phyloP scores from a whole-genome alignment of 2,888 invertebrate genomes.

The Stenichneumon culpator region DNA sequence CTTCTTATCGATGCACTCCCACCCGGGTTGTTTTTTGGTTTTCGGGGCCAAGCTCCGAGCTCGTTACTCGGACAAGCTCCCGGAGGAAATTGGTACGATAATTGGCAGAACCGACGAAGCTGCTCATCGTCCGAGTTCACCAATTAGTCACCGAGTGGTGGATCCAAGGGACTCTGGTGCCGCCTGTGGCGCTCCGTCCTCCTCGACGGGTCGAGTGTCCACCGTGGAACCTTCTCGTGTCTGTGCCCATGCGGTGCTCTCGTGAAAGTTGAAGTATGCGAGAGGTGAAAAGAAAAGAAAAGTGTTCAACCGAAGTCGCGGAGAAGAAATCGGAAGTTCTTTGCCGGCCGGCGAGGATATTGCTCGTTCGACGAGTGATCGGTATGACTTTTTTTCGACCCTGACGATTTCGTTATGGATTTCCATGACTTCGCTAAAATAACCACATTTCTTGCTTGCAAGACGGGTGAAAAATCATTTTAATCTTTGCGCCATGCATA shows the following conservation, averaged over 20 bases:
- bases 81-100: slow-evolving; percentile 47
- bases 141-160: slow-evolving; percentile 62
- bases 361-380: slow-evolving; percentile 2
- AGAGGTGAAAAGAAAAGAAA: not conserved
- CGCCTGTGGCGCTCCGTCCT: slow-evolving; percentile 41
- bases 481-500: too few species aligned
- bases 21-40: slow-evolving; percentile 5
- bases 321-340: slow-evolving; percentile 44
- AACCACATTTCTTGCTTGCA: too few species aligned
- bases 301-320: slow-evolving; percentile 23
- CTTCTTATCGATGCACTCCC: slow-evolving; percentile 1
- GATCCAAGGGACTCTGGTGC: slow-evolving; percentile 51
- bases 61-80: slow-evolving; percentile 33
- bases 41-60: slow-evolving; percentile 25
- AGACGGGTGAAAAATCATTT: too few species aligned
- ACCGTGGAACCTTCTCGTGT: slow-evolving; percentile 37
- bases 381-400: not conserved
- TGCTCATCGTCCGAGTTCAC: slow-evolving; percentile 61
- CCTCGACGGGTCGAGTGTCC: slow-evolving; percentile 21
- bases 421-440: not conserved
- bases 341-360: not conserved
- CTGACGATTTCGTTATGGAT: not conserved
- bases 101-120: slow-evolving; percentile 58
- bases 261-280: slow-evolving; percentile 38
- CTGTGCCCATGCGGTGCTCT: slow-evolving; percentile 7